Conservation (phyloP, 2,888 invertebrate species). For the Pilophorus perplexus region DNA sequence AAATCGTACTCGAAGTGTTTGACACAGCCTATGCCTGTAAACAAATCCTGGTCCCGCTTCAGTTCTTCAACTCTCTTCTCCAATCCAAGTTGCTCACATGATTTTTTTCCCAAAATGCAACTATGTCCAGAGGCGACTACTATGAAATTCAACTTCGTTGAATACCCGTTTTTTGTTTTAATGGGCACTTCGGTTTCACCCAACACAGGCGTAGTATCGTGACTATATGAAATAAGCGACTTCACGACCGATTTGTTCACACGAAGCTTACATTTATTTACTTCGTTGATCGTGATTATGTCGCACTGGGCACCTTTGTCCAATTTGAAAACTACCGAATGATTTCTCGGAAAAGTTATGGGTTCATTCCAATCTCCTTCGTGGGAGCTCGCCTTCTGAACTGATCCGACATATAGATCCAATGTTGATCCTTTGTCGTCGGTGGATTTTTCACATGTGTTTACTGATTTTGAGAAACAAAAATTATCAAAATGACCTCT, state of each 20-base stretch:
- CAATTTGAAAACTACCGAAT: slow-evolving; percentile 19
- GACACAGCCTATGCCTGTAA: slow-evolving; percentile 21
- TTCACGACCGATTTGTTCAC: slow-evolving; percentile 1
- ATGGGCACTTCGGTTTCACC: slow-evolving; percentile 23
- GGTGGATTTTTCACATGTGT: not conserved
- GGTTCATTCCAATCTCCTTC: slow-evolving; percentile 3
- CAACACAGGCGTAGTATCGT: slow-evolving; percentile 23
- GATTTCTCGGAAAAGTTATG: slow-evolving; percentile 17
- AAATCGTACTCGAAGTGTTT: slow-evolving; percentile 32
- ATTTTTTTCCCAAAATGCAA: slow-evolving; percentile 16
- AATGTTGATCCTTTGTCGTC: not conserved
- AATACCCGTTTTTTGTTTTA: slow-evolving; percentile 26
- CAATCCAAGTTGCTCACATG: slow-evolving; percentile 19
- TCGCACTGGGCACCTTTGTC: slow-evolving; percentile 21
- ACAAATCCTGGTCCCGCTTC: not conserved
- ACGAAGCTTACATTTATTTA: slow-evolving; percentile 15
- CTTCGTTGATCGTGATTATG: slow-evolving; percentile 19
- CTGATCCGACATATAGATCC: slow-evolving; percentile 3
- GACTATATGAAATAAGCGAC: slow-evolving; percentile 14
- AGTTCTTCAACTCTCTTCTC: not conserved
- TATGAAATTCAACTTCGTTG: slow-evolving; percentile 9
- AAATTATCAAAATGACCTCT: slow-evolving; percentile 21
- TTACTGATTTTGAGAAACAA: slow-evolving; percentile 4
- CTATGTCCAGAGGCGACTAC: slow-evolving; percentile 20
- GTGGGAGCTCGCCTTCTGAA: not conserved